Evolutionary conservation across 2,888 invertebrate genomes (phyloP).

Genomic region (Campoplex nolae): DNA sequence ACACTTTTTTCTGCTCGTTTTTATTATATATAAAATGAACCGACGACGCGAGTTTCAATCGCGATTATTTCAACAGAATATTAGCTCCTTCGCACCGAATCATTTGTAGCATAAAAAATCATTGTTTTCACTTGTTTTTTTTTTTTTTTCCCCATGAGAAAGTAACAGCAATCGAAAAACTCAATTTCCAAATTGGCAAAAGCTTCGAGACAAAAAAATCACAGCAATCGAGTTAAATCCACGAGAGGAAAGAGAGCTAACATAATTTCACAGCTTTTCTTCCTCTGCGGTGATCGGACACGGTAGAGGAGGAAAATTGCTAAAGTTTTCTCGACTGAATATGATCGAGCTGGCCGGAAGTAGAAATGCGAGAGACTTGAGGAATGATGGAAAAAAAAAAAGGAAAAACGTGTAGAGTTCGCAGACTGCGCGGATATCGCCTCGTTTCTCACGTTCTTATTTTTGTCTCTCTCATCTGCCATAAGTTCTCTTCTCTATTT

Average conservation of each 20-base stretch:
- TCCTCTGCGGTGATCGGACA: background rate
- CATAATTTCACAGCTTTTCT: background rate
- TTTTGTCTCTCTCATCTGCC: conserved; percentile 27
- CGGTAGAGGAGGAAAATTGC: conserved; percentile 44
- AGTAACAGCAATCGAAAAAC: background rate
- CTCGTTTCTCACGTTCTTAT: conserved; percentile 60
- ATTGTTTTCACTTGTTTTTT: background rate
- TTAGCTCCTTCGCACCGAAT: background rate
- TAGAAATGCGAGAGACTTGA: background rate
- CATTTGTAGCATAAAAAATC: background rate
- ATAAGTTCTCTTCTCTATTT: conserved; percentile 36
- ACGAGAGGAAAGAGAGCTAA: background rate
- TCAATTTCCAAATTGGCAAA: background rate
- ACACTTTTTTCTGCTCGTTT: background rate
- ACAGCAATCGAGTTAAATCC: background rate
- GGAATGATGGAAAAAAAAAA: background rate
- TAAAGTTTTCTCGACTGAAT: conserved; percentile 43
- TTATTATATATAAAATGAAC: background rate
- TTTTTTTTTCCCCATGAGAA: background rate
- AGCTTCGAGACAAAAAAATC: background rate
- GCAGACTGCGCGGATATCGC: conserved; percentile 31
- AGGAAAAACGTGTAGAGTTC: conserved; percentile 35
- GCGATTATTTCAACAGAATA: background rate
- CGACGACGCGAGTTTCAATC: background rate
- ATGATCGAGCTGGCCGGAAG: conserved; percentile 43